Evolutionary conservation across 2,888 invertebrate genomes (phyloP).

Genomic region (Aricia artaxerxes): DNA sequence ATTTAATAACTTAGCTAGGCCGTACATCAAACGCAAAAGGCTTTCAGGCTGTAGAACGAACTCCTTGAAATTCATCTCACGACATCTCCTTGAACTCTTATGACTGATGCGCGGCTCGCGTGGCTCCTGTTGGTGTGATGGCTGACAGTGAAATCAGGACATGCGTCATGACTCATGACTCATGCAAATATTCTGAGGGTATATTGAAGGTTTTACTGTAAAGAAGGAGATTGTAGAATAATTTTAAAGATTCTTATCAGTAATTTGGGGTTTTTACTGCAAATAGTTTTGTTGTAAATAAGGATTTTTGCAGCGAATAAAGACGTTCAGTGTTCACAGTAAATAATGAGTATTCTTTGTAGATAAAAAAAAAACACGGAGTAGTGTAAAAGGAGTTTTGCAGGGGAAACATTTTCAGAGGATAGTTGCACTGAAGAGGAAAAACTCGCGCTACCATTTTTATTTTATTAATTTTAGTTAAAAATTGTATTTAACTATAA

Average conservation of each 20-base stretch:
- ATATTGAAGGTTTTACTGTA: background rate
- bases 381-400: background rate
- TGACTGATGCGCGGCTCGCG: conserved; percentile 7
- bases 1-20: no score
- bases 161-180: background rate
- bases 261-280: no score
- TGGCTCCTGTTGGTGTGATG: background rate
- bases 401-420: background rate
- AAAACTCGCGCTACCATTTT: no score
- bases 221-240: background rate
- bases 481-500: background rate
- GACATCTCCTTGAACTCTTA: background rate
- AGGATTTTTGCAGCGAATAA: background rate
- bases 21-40: background rate
- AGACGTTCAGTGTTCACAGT: background rate
- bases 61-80: conserved; percentile 21
- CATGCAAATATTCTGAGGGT: background rate
- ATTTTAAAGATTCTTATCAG: no score
- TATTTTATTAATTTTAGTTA: no score
- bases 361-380: no score
- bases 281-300: background rate
- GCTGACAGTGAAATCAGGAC: background rate
- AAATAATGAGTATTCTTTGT: background rate
- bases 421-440: no score
- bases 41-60: background rate